Conservation (phyloP, 2,113 vertebrate species). For the Neomonachus schauinslandi region DNA sequence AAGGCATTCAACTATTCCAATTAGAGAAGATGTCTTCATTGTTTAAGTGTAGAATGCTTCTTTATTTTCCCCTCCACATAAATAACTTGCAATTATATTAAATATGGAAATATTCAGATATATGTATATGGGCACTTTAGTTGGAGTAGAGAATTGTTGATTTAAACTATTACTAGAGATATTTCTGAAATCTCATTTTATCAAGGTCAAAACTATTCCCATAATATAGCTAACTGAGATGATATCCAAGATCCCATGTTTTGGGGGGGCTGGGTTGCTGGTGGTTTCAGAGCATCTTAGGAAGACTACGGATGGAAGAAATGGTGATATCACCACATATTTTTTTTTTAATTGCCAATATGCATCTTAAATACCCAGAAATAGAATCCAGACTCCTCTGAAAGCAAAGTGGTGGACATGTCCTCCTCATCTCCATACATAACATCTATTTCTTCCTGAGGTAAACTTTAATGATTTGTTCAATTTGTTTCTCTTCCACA, state of each 20-base stretch:
- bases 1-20: background rate
- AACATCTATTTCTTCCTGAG: background rate
- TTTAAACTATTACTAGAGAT: background rate
- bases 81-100: background rate
- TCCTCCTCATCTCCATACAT: background rate
- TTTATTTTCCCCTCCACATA: background rate
- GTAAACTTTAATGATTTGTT: background rate
- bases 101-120: background rate
- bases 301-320: background rate
- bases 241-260: background rate
- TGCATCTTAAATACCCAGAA: background rate
- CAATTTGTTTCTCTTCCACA: background rate
- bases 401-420: background rate
- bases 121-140: background rate
- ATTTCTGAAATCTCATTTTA: background rate
- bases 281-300: background rate
- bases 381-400: background rate
- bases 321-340: background rate
- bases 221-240: background rate
- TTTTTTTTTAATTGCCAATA: background rate
- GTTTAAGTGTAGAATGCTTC: background rate
- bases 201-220: background rate
- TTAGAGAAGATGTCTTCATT: background rate
- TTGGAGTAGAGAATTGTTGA: background rate
- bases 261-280: background rate